Evolutionary conservation across 1,140 invertebrate species (phyloP).

Genomic region (Wasmannia auropunctata): DNA sequence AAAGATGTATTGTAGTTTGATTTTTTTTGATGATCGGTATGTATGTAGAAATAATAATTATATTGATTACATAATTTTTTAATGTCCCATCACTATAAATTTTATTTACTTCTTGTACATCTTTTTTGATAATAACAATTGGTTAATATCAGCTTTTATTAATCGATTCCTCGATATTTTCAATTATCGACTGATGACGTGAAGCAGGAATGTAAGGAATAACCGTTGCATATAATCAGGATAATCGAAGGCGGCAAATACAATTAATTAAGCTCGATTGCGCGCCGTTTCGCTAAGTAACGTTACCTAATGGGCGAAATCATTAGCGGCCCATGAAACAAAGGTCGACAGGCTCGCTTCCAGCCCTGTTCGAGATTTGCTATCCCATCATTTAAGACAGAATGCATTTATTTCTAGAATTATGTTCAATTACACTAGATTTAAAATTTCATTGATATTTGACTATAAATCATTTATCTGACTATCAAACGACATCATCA

Average conservation of each 20-base stretch:
- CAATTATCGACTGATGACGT: not conserved
- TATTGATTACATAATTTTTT: not conserved
- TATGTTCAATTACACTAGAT: constrained; percentile 46
- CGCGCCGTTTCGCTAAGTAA: constrained; percentile 61
- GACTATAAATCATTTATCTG: constrained; percentile 13
- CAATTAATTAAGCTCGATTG: constrained; percentile 74
- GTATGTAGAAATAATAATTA: not conserved
- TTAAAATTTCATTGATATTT: constrained; percentile 17
- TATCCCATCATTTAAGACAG: constrained; percentile 13
- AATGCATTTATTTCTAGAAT: constrained; percentile 52
- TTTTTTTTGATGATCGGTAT: not conserved
- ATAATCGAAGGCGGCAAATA: constrained; percentile 71
- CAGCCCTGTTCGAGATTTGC: constrained; percentile 11
- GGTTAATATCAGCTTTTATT: not conserved
- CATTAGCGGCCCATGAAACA: constrained; percentile 71
- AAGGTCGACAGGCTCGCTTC: constrained; percentile 50
- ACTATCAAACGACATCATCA: not conserved
- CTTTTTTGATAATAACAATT: not conserved
- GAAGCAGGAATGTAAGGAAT: not conserved
- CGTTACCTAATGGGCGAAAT: constrained; percentile 72
- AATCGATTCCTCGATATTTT: not conserved
- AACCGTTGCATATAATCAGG: constrained; percentile 3
- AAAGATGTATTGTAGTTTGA: not conserved
- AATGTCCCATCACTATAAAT: not conserved
- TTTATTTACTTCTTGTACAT: not conserved